Base-by-base conservation (phyloP, 30 jellyfish, hydroid and myxozoan genomes). In the Aurelia sp. region DNA sequence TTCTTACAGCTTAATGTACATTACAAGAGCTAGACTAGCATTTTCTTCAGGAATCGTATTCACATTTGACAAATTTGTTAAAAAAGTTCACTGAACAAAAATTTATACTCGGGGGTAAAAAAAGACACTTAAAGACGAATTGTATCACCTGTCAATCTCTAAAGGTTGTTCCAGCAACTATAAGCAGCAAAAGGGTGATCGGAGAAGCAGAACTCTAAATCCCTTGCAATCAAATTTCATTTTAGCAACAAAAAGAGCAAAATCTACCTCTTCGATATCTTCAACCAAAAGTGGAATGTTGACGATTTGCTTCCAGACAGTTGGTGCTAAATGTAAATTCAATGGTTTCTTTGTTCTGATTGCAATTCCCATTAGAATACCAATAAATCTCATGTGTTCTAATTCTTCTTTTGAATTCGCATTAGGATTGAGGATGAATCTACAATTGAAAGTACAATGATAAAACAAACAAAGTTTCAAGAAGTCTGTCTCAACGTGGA, bases 351-450 rank as follows among this genome's bases (percentile, higher is more conserved):
- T 84, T 21, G 97, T 93, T 51, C 97, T 88, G 8, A 93, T 62
- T 63, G 98, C 92, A 35, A 93, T 86, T 27, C 97, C 97, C 96
- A 93, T 93, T n/a, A 93, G 67, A 33, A 93, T 83, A 71, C 98
- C 98, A 44, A 93, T 90, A 63, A 93, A 93, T 18, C 91, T 81
- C 6, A 71, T 80, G 33, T 68, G 88, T 44, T 82, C 91, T 18
- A 93, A 74, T 18, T 89, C 88, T 67, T 93, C 96, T n/a, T 62
- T 58, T 11, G 97, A 88, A 38, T 65, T 88, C 66, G 91, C 91
- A 40, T 95, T 72, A 33, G 98, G 96, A 48, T 93, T 93, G n/a
- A 93, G 74, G 24, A 88, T 50, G 88, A 86, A 88, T 63, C 96
- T 87, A 44, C 38, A 68, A 65, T 5, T n/a, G 71, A 8, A 13